A percentile compares a stretch with the other conserved stretches of the same genome.
These are phyloP conservation scores for Gallinago stenura DNA, from an alignment of 2,797 vertebrate genomes.

Conservation along the genomic window DNA sequence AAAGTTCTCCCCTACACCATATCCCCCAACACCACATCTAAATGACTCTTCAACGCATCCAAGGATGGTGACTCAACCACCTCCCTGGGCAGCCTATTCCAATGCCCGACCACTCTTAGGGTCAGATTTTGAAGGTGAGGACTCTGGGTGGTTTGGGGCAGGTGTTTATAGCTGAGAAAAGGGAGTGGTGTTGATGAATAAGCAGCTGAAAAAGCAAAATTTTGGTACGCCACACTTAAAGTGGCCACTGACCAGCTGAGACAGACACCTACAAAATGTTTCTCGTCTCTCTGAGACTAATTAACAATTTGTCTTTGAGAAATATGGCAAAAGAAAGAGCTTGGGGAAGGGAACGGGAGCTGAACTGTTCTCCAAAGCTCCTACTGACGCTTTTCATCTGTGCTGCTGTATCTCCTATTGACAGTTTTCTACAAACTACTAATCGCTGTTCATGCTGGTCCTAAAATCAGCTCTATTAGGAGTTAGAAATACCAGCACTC, in stretches of 20 bases:
- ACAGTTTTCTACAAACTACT: background rate
- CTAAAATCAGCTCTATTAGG: background rate
- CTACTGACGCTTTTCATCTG: background rate
- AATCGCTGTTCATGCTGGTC: background rate
- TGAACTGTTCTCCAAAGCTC: slow-evolving; percentile 8
- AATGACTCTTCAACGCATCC: no score
- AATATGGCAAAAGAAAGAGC: background rate
- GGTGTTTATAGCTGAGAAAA: background rate
- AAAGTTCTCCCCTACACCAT: no score
- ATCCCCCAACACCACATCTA: no score
- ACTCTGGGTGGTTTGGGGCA: background rate
- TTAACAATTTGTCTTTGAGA: background rate
- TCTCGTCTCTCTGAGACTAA: background rate
- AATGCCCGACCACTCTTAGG: background rate
- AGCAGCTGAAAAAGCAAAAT: background rate
- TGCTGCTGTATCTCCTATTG: slow-evolving; percentile 27
- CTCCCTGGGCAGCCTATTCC: no score
- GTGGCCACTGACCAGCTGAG: background rate
- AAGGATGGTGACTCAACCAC: no score
- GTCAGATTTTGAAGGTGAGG: background rate
- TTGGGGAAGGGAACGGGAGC: background rate
- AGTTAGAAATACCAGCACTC: background rate
- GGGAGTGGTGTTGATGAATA: background rate
- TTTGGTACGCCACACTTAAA: rapidly evolving
- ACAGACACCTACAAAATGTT: background rate